phyloP scores from a whole-genome alignment of 2,113 vertebrate species.

The Ariopsis seemanni region DNA sequence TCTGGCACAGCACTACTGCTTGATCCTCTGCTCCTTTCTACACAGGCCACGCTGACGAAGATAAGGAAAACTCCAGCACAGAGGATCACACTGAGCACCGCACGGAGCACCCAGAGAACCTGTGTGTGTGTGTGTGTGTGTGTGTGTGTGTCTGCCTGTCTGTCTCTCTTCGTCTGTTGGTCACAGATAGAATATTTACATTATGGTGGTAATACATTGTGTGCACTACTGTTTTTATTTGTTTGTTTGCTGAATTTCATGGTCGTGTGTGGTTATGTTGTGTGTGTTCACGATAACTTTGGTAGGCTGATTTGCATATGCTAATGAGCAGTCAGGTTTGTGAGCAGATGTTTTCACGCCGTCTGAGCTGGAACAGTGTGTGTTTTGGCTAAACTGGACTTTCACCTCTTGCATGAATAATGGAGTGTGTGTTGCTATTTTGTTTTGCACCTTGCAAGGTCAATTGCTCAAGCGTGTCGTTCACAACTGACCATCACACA shows the following conservation, averaged over 20 bases:
- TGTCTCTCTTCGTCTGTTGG: background rate
- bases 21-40: no score
- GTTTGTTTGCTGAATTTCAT: constrained; percentile 12
- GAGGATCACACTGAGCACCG: no score
- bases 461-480: constrained; percentile 59
- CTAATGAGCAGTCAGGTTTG: constrained; percentile 7
- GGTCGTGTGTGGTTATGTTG: constrained; percentile 3
- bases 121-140: no score
- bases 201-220: background rate
- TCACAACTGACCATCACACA: constrained; percentile 21
- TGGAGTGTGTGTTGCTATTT: constrained; percentile 32
- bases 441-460: constrained; percentile 56
- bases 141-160: constrained; percentile 12
- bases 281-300: constrained; percentile 26
- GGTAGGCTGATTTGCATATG: constrained; percentile 10
- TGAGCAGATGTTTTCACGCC: constrained; percentile 43
- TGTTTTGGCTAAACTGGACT: constrained; percentile 41
- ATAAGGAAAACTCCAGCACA: no score
- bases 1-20: no score
- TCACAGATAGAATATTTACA: background rate
- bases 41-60: no score
- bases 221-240: constrained; percentile 11
- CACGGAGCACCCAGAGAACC: no score
- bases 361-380: constrained; percentile 40
- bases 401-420: constrained; percentile 36